Base-by-base conservation (phyloP, 23 tunicate genomes). In the Styela plicata region DNA sequence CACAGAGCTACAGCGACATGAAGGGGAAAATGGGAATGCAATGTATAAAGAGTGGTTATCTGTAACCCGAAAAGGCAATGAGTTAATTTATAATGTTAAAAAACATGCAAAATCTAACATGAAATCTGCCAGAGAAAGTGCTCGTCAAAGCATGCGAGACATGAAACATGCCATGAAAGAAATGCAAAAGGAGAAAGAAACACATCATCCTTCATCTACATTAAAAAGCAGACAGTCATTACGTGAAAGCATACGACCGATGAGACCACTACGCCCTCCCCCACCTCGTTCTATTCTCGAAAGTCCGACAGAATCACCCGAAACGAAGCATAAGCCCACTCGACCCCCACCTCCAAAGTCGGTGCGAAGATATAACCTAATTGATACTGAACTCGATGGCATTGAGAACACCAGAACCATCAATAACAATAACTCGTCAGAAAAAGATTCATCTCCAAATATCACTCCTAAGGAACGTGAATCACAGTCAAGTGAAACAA, bases 11-110 rank as follows among this genome's bases (percentile, higher is more conserved):
- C 81, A 76, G 17, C 30, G 31, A 18, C 71, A 67, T 25, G 7
- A 57, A 10, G 62, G 74, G 17, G 85, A 64, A 17, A 25, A 28
- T 13, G 90, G 79, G 78, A 36, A 70, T 7, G 88, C 89, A 25
- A 75, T 69, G 26, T 84, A 87, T 33, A 92, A 92, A 69, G 97
- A 92, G 74, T 92, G 97, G 97, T 62, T 92, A 37, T 25, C 74
- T 7, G 69, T 24, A n/a, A 63, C 24, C 0, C 23, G 21, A 31
- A 32, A 64, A 65, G 53, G 61, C 35, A 24, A 61, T 52, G 57
- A 63, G 34, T 0, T 63, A 23, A 64, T 34, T 1, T 53, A 79
- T 73, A 44, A 67, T 61, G 84, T 74, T 65, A 13, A 32, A 28
- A 33, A 37, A n/a, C 2, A 85, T 84, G 88, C 88, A 22, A 89